Base-by-base conservation (phyloP, 2,797 vertebrate genomes). In the Molossus alvarezi region DNA sequence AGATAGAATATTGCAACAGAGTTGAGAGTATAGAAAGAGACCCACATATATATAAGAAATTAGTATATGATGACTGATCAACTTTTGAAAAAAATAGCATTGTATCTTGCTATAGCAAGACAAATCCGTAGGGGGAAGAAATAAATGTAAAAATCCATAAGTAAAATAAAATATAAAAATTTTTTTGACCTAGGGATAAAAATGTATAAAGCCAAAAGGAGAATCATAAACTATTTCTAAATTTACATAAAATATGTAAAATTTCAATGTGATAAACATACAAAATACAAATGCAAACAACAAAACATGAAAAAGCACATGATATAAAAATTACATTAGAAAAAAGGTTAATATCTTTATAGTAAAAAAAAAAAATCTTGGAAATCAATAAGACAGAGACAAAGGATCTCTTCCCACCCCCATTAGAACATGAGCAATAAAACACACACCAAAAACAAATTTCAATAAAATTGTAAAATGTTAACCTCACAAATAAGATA, bases 361-460 rank as follows among this genome's bases (percentile, higher is more conserved):
- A 41, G 60, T 69, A 55, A 51, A 29, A 48, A 75, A 48, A 75
- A 77, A 77, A 73, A 76, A 69, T 25, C 45, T 86, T 76, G 41
- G 88, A 91, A 83, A 81, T 91, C 37, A 83, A 1, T 84, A 88
- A 90, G 57, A 85, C 90, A 95, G 89, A 58, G 65, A 80, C n/a
- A 87, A 86, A 60, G 69, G 58, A 75, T 0, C 18, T 23, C 3
- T 20, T 18, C 18, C 10, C 3, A 20, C 23, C 23, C 2, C 21
- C 11, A 18, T 91, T 37, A 82, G 53, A 88, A 73, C 18, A 72
- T 58, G 51, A 15, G 9, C 29, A 72, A 62, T 81, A 75, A 64
- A 71, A 12, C 13, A 80, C 37, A 91, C n/a, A 86, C 75, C 94
- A 85, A 75, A 20, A 15, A 20, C 15, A 72, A 77, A 77, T 90